Conservation (phyloP, 2,797 vertebrate species). For the Buphagus erythrorhynchus region DNA sequence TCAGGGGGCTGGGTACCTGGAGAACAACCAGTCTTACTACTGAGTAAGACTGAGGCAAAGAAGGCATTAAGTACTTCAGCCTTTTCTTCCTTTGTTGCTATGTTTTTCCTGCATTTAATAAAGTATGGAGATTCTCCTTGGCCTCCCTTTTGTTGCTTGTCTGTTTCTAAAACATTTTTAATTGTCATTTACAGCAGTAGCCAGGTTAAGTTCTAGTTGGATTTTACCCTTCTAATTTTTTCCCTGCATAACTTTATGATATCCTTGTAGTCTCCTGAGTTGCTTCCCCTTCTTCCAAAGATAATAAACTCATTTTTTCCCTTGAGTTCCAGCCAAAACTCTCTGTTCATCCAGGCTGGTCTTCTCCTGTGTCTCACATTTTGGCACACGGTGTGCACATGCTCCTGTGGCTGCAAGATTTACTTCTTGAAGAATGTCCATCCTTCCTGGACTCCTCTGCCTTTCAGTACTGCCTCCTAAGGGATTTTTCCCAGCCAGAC, state of each 20-base stretch:
- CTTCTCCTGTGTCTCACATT: background rate
- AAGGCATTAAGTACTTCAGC: background rate
- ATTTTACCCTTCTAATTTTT: background rate
- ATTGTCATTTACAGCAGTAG: background rate
- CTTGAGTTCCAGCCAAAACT: background rate
- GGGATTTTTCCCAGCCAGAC: background rate
- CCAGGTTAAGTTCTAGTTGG: background rate
- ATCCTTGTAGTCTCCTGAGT: background rate
- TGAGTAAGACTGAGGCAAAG: background rate
- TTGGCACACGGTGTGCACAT: background rate
- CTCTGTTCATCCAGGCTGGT: background rate
- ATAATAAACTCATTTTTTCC: background rate
- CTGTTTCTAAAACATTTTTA: background rate
- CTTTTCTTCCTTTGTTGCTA: background rate
- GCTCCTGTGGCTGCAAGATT: background rate
- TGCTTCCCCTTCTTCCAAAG: background rate
- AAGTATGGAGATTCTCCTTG: background rate
- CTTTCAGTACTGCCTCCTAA: background rate
- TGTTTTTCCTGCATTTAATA: background rate
- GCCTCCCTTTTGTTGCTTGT: background rate
- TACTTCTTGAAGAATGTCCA: background rate
- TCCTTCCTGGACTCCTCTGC: background rate
- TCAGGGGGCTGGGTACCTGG: fast-evolving
- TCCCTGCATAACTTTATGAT: background rate
- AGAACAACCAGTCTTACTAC: fast-evolving